Conservation (phyloP, 92 coral and sea anemone species). For the Parazoanthus atlanticus region DNA sequence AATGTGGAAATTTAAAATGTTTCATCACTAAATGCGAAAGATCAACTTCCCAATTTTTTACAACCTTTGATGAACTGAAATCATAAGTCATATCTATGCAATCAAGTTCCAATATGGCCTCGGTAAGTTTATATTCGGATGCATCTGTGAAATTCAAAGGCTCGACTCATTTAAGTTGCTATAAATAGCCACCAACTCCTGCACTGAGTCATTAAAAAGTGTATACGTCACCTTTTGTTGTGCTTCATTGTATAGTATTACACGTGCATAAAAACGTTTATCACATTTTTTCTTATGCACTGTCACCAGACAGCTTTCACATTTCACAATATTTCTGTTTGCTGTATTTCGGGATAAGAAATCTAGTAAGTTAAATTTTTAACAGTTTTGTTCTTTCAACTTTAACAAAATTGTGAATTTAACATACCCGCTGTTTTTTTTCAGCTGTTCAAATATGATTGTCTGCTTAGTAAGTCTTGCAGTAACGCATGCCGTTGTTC, state of each 20-base stretch:
- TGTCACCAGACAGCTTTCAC: constrained; percentile 24
- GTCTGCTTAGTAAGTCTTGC: neutral
- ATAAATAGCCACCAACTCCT: constrained; percentile 31
- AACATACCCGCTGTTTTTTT: constrained; percentile 30
- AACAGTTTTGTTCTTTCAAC: neutral
- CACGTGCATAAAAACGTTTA: neutral
- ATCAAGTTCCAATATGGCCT: constrained; percentile 39
- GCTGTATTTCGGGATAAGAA: neutral
- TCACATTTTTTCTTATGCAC: constrained; percentile 24
- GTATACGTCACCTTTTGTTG: constrained; percentile 2
- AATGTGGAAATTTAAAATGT: constrained; percentile 16
- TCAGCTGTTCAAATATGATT: neutral
- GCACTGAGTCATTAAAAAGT: constrained; percentile 19
- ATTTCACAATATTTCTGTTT: neutral
- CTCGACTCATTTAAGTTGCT: constrained; percentile 8
- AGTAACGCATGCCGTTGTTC: constrained; percentile 8
- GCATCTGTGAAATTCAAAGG: constrained; percentile 22
- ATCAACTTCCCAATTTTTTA: constrained; percentile 22
- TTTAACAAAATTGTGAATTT: neutral
- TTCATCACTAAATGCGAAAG: constrained; percentile 14
- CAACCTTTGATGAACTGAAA: constrained; percentile 33
- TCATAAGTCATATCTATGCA: constrained; percentile 21
- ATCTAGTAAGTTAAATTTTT: neutral
- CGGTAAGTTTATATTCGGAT: constrained; percentile 17
- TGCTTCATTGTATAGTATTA: neutral